A percentile compares a stretch with the other conserved stretches of the same genome.
Evolutionary conservation across 1,140 invertebrate species (phyloP).

Genomic region (Dendrolimus punctatus): DNA sequence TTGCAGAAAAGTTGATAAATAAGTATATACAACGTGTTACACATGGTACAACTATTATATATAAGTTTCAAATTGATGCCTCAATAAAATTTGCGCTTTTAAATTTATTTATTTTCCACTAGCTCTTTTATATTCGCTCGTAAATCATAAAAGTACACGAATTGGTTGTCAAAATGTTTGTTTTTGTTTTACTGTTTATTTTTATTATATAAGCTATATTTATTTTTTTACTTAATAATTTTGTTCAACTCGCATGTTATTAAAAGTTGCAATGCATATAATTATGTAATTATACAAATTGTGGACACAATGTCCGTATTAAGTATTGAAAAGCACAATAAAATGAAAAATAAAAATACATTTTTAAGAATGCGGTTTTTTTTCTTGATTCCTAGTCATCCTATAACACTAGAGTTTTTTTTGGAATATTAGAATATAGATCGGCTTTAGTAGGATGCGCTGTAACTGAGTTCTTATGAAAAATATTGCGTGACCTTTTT

Average conservation of each 20-base stretch:
- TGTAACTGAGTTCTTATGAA: too few relatives aligned
- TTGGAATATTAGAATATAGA: too few relatives aligned
- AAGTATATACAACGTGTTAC: too few relatives aligned
- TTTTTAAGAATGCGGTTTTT: constrained; percentile 45
- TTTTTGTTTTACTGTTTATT: constrained; percentile 43
- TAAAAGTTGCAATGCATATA: constrained; percentile 31
- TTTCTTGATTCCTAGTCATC: constrained; percentile 14
- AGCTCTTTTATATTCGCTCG: constrained; percentile 6
- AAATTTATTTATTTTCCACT: neutral
- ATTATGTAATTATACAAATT: constrained; percentile 46
- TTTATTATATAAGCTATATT: constrained; percentile 40
- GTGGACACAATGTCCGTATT: constrained; percentile 37
- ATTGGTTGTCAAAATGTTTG: constrained; percentile 29
- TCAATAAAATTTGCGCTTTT: constrained; percentile 5
- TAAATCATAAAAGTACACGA: constrained; percentile 18
- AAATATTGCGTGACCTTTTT: too few relatives aligned
- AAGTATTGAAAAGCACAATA: constrained; percentile 63
- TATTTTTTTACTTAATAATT: constrained; percentile 34
- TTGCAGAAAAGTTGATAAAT: neutral
- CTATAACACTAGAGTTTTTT: neutral
- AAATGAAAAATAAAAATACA: constrained; percentile 63
- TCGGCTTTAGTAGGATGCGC: too few relatives aligned
- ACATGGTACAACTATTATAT: too few relatives aligned
- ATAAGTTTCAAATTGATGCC: neutral
- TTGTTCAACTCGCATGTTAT: constrained; percentile 43